Evolutionary conservation across 2,797 vertebrate species (phyloP), one percentile per base, ranked within the genome.

Genomic region (Lepus oiostolus): DNA sequence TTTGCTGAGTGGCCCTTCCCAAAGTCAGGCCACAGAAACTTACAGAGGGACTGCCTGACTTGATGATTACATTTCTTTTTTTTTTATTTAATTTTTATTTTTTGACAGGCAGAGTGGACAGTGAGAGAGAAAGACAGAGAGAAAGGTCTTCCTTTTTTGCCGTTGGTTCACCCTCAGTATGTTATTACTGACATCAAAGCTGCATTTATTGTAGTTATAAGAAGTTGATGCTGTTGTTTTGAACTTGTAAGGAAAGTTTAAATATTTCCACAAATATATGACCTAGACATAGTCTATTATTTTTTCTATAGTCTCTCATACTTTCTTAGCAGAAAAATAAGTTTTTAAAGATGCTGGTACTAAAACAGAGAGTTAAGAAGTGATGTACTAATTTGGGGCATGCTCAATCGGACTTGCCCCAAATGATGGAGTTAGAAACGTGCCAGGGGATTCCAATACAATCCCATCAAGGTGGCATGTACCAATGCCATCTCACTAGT

Each of bases 241-340:
- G 83, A 14, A 58, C 6, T 13, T 67, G 1, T 50, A 67, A 80
- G 9, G 13, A 4, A 80, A 19, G 83, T 70, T 90, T 91, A 12
- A 81, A 79, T 60, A 24, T 71, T 65, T 11, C 6, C 21, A 71
- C 16, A 35, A 89, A 17, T 77, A 42, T 77, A n/a, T 88, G 65
- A 83, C n/a, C 32, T 26, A 87, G 17, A 26, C 62, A 4, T 50
- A 80, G n/a, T 62, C 7, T 13, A 19, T 85, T 60, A 70, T 32
- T 84, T 94, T 94, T 93, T 47, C n/a, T 80, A 21, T 84, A 62
- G 65, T 87, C 14, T 28, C 91, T 85, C 54, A 74, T 22, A 83
- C 9, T 76, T 88, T 70, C 30, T 50, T 88, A 26, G 22, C 81
- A 76, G 26, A 77, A 80, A 90, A 87, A 72, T 26, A 24, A 28